These are phyloP conservation scores for Amphiura filiformis DNA, from an alignment of 35 echinoderm and acorn worm genomes.

Conservation along the genomic window DNA sequence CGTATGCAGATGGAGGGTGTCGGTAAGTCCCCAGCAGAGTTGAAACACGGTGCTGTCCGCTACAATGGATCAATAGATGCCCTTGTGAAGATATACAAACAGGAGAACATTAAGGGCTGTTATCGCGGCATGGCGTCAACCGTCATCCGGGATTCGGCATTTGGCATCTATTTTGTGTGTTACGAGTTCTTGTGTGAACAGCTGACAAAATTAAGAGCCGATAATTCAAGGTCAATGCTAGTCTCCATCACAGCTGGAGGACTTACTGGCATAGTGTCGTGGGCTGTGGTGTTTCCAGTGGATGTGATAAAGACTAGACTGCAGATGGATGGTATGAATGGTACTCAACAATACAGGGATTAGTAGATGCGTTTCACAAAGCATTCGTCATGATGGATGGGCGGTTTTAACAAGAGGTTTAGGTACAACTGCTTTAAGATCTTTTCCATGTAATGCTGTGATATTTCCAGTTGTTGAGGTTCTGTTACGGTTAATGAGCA, in stretches of 20 bases:
- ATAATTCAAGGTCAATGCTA: slow-evolving; percentile 22
- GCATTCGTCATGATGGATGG: slow-evolving; percentile 38
- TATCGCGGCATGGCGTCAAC: slow-evolving; percentile 40
- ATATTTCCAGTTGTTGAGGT: slow-evolving; percentile 60
- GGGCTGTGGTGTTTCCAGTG: slow-evolving; percentile 29
- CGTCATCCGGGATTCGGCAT: slow-evolving; percentile 47
- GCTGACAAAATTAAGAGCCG: slow-evolving; percentile 8
- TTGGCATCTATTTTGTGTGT: slow-evolving; percentile 57
- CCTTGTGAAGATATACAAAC: slow-evolving; percentile 41
- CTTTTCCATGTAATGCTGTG: slow-evolving; percentile 70
- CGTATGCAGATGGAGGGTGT: slow-evolving; percentile 48
- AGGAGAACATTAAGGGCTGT: slow-evolving; percentile 36
- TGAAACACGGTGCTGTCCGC: background rate
- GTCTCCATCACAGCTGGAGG: slow-evolving; percentile 47
- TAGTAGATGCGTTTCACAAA: slow-evolving; percentile 29
- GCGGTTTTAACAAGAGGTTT: slow-evolving; percentile 47
- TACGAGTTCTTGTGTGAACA: slow-evolving; percentile 44
- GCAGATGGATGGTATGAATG: slow-evolving; percentile 55
- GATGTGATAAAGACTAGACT: slow-evolving; percentile 69
- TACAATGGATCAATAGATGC: slow-evolving; percentile 50
- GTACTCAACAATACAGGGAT: slow-evolving; percentile 45
- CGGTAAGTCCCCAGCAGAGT: slow-evolving; percentile 12
- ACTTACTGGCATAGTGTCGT: slow-evolving; percentile 36
- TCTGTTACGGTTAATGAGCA: background rate
- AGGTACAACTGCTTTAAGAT: slow-evolving; percentile 43